phyloP scores from a whole-genome alignment of 2,113 vertebrate species.

The Narcine bancroftii region DNA sequence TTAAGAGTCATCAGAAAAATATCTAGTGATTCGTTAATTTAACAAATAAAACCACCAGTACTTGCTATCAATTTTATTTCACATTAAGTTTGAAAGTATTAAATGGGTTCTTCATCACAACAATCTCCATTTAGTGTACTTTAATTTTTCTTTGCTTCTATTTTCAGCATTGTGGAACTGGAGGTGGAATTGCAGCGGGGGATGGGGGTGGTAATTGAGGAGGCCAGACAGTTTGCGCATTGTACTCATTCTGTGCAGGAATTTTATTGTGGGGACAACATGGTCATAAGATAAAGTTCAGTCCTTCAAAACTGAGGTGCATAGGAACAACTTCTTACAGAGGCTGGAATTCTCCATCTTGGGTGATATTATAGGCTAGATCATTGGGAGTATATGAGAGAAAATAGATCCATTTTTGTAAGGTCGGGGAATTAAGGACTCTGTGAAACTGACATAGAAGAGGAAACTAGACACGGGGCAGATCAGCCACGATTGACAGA shows the following conservation, averaged over 20 bases:
- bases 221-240: background rate
- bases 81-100: background rate
- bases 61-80: background rate
- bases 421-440: no score
- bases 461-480: no score
- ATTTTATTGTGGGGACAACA: background rate
- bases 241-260: background rate
- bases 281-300: background rate
- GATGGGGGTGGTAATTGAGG: no score
- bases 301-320: background rate
- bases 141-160: background rate
- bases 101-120: background rate
- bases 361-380: no score
- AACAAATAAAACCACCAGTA: background rate
- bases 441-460: no score
- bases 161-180: background rate
- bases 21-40: background rate
- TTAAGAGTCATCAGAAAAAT: background rate
- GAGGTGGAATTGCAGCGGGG: background rate
- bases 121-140: background rate
- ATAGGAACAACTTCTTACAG: no score
- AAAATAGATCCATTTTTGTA: no score
- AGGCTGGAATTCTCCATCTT: no score
- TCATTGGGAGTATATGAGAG: no score
- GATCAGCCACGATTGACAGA: no score